Percentiles rank a stretch among this genome's conserved stretches.
These are phyloP conservation scores for Rhynchophorus ferrugineus DNA, from an alignment of 1,140 invertebrate genomes.

Conservation along the genomic window DNA sequence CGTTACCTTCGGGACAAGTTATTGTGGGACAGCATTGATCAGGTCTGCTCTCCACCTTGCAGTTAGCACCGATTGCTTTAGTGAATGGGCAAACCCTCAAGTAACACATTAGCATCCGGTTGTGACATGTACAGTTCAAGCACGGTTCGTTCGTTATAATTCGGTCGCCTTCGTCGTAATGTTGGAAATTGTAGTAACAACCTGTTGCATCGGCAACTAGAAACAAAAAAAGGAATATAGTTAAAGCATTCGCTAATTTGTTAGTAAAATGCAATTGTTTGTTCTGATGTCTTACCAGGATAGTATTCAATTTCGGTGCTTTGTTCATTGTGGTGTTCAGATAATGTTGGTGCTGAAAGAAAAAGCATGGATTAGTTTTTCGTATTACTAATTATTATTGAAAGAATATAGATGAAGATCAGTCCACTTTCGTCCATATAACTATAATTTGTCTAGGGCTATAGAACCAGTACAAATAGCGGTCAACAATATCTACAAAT, in stretches of 20 bases:
- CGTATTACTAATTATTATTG: too few relatives aligned
- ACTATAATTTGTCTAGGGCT: too few relatives aligned
- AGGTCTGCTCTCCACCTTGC: slow-evolving; percentile 78
- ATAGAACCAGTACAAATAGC: too few relatives aligned
- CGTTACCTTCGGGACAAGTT: slow-evolving; percentile 81
- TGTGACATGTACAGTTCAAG: slow-evolving; percentile 90
- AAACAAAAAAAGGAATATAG: slow-evolving; percentile 13
- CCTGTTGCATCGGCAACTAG: slow-evolving; percentile 48
- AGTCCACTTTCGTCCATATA: too few relatives aligned
- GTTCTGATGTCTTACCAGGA: slow-evolving; percentile 30
- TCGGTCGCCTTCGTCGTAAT: slow-evolving; percentile 85
- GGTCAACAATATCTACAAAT: too few relatives aligned
- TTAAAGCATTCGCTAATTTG: background rate
- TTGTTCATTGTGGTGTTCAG: slow-evolving; percentile 31
- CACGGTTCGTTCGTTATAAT: slow-evolving; percentile 93
- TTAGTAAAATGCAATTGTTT: background rate
- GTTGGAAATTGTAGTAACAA: slow-evolving; percentile 91
- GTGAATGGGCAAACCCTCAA: slow-evolving; percentile 87
- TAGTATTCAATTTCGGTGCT: slow-evolving; percentile 39
- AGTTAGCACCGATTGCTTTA: slow-evolving; percentile 85
- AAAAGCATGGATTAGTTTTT: too few relatives aligned
- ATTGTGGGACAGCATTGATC: slow-evolving; percentile 91
- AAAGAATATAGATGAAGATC: too few relatives aligned
- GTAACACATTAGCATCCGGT: slow-evolving; percentile 92
- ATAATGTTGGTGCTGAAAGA: slow-evolving; percentile 33